Evolutionary conservation across 1,140 invertebrate genomes (phyloP), one percentile per base, ranked within the genome.

Genomic region (Argopecten irradians): DNA sequence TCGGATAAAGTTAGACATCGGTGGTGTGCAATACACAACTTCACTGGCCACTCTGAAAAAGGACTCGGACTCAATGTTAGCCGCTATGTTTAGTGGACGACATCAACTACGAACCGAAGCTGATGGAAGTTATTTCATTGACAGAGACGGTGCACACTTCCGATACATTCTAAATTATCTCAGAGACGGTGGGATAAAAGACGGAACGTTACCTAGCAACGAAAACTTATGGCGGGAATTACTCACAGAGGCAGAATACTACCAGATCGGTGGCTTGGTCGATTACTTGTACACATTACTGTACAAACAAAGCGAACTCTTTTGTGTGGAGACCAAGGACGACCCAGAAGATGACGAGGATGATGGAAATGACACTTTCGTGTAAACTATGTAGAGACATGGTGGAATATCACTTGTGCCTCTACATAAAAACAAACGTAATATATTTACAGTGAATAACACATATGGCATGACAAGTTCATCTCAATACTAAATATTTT

Each of bases 81-180:
- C 95, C 11, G 93, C 94, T 86, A 95, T 95, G 95, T 95, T 95
- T 89, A 95, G 94, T 84, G 91, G 93, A 33, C 90, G 93, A 34
- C 91, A 94, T 83, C 71, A 88, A 33, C 86, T 92, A 35, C 91
- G 91, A 82, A 91, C 90, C 82, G 93, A 94, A 43, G 46, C 82
- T 84, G 93, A 94, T 86, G 94, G 94, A 87, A 94, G 93, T 87
- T 94, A 93, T 85, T 94, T 95, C 90, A 94, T 94, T 34, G 95
- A 95, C 89, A 86, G 93, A 85, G 93, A 95, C 71, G 95, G 94
- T 39, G 93, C 92, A 5, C 94, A 95, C 89, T 95, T 95, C 90
- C 91, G 94, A 13, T 93, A 95, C 86, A 94, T 94, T 46, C 89
- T 95, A 14, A 95, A 95, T 88, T 95, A 93, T 85, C 87, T 95